A percentile compares a stretch with the other conserved stretches of the same genome.
These are phyloP conservation scores for Dysidea cf. avara DNA, from an alignment of 37 sponge, comb jelly and placozoan genomes.

Conservation along the genomic window DNA sequence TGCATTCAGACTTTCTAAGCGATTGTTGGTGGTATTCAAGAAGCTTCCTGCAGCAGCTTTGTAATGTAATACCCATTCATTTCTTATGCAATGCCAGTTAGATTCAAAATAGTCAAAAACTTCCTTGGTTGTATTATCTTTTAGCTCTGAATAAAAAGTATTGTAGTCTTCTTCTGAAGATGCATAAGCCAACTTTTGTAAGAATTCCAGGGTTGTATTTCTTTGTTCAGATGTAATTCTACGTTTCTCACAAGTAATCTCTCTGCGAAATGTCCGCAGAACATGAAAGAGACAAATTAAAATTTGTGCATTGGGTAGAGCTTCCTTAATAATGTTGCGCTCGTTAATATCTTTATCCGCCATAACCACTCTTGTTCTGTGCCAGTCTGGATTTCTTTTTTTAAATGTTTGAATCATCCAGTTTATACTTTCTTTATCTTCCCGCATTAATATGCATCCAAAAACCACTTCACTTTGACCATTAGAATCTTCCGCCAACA, in stretches of 20 bases:
- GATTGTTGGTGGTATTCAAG: constrained; percentile 54
- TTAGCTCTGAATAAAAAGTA: constrained; percentile 14
- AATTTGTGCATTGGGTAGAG: constrained; percentile 36
- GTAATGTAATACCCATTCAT: constrained; percentile 62
- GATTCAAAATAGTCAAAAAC: constrained; percentile 54
- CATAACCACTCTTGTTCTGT: constrained; percentile 27
- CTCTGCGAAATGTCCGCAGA: constrained; percentile 32
- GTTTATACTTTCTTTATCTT: constrained; percentile 19
- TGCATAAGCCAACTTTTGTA: constrained; percentile 56
- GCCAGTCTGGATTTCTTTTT: constrained; percentile 31
- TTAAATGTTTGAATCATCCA: constrained; percentile 57
- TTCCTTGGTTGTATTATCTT: background rate
- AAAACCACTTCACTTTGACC: constrained; percentile 60
- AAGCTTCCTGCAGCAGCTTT: constrained; percentile 39
- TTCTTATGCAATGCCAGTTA: constrained; percentile 62
- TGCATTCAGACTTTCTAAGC: constrained; percentile 42
- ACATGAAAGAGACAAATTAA: constrained; percentile 66
- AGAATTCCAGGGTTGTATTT: constrained; percentile 16
- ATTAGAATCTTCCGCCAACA: constrained; percentile 47
- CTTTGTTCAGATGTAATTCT: constrained; percentile 44
- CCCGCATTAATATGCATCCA: constrained; percentile 2
- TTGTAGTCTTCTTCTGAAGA: constrained; percentile 39
- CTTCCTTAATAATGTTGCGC: constrained; percentile 21
- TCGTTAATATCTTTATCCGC: constrained; percentile 65
- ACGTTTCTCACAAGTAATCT: constrained; percentile 54